These are phyloP conservation scores for Ophioninae sp. DNA, from an alignment of 2,888 invertebrate genomes.

Conservation along the genomic window DNA sequence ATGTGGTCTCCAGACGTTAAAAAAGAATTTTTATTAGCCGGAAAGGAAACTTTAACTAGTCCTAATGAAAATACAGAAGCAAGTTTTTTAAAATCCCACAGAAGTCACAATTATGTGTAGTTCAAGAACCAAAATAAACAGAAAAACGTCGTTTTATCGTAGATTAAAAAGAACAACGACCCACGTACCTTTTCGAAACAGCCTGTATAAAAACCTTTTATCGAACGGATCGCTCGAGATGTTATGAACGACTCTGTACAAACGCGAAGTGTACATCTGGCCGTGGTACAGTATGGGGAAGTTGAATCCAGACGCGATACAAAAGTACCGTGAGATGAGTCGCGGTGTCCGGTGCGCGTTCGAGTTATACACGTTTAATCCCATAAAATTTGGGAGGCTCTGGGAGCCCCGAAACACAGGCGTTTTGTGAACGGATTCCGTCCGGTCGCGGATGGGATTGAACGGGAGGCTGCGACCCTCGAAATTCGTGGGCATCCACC, in stretches of 20 bases:
- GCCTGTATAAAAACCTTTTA: neutral
- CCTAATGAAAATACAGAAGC: no score
- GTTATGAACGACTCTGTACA: neutral
- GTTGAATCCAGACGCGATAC: conserved; percentile 33
- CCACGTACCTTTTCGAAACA: neutral
- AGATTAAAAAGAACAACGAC: no score
- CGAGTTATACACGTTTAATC: conserved; percentile 63
- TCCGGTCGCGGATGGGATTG: conserved; percentile 10
- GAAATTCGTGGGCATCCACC: conserved; percentile 60
- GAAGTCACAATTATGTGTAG: no score
- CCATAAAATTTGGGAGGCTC: conserved; percentile 64
- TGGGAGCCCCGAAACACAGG: conserved; percentile 61
- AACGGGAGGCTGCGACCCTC: conserved; percentile 44
- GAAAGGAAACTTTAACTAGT: no score
- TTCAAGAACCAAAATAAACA: no score
- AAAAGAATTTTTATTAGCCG: no score
- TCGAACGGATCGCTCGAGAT: neutral
- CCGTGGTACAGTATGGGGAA: conserved; percentile 11
- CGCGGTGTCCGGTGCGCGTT: conserved; percentile 35
- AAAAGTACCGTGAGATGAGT: conserved; percentile 35
- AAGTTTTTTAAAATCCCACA: no score
- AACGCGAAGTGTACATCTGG: neutral
- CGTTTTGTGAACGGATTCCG: conserved; percentile 70
- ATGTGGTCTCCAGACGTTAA: no score
- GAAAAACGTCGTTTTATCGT: no score